Evolutionary conservation across 2,113 vertebrate species (phyloP), one percentile per base, ranked within the genome.

Genomic region (Microtus richardsoni): DNA sequence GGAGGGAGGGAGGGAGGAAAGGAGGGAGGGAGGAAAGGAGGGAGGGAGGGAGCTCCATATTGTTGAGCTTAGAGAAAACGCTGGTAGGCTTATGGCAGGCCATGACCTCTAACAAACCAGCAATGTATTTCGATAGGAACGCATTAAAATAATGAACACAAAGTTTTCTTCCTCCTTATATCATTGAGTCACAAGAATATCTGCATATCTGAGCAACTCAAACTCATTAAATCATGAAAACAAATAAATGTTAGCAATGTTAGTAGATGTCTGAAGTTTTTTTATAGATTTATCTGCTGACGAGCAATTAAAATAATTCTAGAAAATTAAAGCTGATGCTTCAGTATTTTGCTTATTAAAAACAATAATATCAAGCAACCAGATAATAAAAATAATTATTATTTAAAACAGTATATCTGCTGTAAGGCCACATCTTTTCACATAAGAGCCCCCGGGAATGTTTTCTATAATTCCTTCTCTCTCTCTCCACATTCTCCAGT

Each of bases 241-340:
- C n/a, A n/a, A 68, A 0, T 79, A 71, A 91, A 82, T 77, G 4
- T 22, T 70, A 26, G 1, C 9, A 33, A 2, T 86, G 10, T 26
- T 41, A 17, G 8, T 66, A 3, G 0, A 12, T 79, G 2, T 7
- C 3, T 54, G 4, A 60, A 30, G 0, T 22, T 88, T 16, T 19
- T 41, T n/a, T 6, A 2, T 86, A 13, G 41, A 1, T 88, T 10
- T 71, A 74, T 94, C 26, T 95, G 26, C 7, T 89, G 47, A 80
- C 12, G 5, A 93, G 13, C 79, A 88, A 60, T 79, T 52, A 62
- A 89, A 71, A 87, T 58, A 85, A 28, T 89, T 80, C 80, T 77
- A 58, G 33, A 54, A 91, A 83, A 83, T 89, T 12, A 92, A 85
- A 88, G 4, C 13, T 24, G 14, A 75, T 16, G 8, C 1, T 49